Conservation (phyloP, 2,113 vertebrate genomes). For the Proterorhinus semilunaris region DNA sequence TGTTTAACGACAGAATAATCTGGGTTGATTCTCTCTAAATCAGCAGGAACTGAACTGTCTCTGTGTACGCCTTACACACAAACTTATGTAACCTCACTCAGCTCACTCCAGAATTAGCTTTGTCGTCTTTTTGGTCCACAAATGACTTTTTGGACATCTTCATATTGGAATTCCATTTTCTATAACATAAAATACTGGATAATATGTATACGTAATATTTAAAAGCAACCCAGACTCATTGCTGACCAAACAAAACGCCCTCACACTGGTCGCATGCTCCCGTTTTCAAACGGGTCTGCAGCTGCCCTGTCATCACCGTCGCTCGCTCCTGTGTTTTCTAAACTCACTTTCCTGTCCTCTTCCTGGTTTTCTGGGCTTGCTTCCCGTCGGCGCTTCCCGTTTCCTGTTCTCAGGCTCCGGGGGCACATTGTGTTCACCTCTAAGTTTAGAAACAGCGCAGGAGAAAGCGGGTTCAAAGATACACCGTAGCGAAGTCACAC, state of each 20-base stretch:
- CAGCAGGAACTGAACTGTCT: constrained; percentile 1
- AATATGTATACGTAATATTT: too few species aligned
- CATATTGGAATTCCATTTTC: too few species aligned
- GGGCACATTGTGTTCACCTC: constrained; percentile 9
- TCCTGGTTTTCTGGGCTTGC: constrained; percentile 4
- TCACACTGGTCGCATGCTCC: too few species aligned
- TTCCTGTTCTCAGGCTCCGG: constrained; percentile 9
- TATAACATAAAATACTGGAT: too few species aligned
- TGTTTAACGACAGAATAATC: constrained; percentile 5
- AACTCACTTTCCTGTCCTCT: constrained; percentile 3
- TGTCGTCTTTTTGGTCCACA: too few species aligned
- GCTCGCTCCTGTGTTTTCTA: constrained; percentile 1
- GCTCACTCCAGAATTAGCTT: background rate
- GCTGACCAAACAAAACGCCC: too few species aligned
- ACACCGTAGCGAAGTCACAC: background rate
- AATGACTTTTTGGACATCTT: background rate
- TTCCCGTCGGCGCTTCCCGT: constrained; percentile 4
- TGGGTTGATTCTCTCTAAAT: background rate
- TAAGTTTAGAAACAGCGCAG: constrained; percentile 3
- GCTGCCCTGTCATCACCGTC: background rate
- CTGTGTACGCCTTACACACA: background rate
- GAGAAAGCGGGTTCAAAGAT: constrained; percentile 6
- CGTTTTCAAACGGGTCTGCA: background rate
- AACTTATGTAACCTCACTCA: background rate
- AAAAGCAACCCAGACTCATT: background rate